phyloP scores from a whole-genome alignment of 2,113 vertebrate species.

The Gallinago jamesoni region DNA sequence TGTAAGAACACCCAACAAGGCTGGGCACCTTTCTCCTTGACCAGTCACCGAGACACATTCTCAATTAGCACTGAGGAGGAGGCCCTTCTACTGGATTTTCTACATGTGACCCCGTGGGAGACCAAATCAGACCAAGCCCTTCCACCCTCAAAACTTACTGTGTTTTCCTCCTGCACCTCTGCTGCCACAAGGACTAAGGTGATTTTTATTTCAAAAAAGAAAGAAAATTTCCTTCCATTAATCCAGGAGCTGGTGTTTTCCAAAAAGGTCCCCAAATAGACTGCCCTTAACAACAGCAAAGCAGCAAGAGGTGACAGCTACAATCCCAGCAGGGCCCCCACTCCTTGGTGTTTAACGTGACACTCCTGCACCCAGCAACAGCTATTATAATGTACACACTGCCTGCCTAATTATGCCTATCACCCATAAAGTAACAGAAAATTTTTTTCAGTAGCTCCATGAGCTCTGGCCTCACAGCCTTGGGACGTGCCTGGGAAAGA shows the following conservation, averaged over 20 bases:
- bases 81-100: neutral
- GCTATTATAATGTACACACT: neutral
- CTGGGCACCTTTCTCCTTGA: neutral
- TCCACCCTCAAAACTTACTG: neutral
- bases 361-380: neutral
- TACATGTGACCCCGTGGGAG: neutral
- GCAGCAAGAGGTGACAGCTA: neutral
- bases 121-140: neutral
- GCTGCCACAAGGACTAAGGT: neutral
- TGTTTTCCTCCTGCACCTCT: neutral
- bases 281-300: neutral
- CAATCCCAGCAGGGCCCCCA: accelerated
- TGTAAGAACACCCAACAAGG: neutral
- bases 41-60: accelerated
- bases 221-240: neutral
- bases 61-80: neutral
- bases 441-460: neutral
- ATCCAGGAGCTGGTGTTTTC: neutral
- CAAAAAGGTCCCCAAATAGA: neutral
- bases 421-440: neutral
- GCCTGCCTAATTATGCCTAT: neutral
- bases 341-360: neutral
- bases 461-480: neutral
- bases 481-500: neutral
- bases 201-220: neutral